Conservation (phyloP, 2,888 invertebrate species). For the Phortica okadai region DNA sequence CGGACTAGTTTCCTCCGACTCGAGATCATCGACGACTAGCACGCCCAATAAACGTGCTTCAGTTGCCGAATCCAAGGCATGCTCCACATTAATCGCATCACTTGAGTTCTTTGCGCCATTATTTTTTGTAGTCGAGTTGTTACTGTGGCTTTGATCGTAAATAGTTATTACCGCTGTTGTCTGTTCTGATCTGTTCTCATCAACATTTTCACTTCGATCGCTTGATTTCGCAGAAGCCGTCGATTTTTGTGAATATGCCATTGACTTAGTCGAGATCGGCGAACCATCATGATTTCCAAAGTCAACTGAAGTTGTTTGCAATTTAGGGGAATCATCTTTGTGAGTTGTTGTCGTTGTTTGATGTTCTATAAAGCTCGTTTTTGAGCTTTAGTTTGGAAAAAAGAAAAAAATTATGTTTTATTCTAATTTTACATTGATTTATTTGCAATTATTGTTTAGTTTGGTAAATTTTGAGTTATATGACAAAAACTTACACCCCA, state of each 20-base stretch:
- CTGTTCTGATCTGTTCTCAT: background rate
- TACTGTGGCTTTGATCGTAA: constrained; percentile 15
- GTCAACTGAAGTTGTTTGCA: background rate
- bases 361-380: background rate
- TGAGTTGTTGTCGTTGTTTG: constrained; percentile 27
- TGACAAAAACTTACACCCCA: background rate
- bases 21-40: constrained; percentile 56
- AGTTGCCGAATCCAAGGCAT: constrained; percentile 37
- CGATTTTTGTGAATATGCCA: constrained; percentile 68
- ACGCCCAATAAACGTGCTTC: constrained; percentile 48
- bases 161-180: constrained; percentile 20
- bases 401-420: background rate
- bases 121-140: constrained; percentile 49
- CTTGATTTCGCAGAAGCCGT: constrained; percentile 68
- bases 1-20: constrained; percentile 43
- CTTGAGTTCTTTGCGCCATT: constrained; percentile 45
- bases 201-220: constrained; percentile 39
- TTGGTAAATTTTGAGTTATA: constrained; percentile 25
- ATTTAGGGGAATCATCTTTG: constrained; percentile 16
- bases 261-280: constrained; percentile 64
- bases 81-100: constrained; percentile 49
- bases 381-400: background rate
- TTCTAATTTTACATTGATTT: too few species aligned
- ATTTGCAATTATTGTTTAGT: too few species aligned
- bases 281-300: constrained; percentile 50